phyloP scores from a whole-genome alignment of 2,888 invertebrate genomes.

The Tanypteryx hageni region DNA sequence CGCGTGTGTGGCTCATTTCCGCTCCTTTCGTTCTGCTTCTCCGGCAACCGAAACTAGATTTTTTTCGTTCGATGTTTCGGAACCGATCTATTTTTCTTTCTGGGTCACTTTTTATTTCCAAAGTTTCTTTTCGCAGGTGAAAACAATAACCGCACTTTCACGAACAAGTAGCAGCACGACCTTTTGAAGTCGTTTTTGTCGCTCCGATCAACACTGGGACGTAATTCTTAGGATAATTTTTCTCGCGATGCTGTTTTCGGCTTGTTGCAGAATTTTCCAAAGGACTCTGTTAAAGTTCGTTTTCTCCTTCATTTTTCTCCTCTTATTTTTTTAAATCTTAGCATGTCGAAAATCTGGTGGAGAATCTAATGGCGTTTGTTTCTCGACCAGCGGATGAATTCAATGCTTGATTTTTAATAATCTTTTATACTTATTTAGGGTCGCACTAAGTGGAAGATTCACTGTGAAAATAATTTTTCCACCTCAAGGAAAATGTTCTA shows the following conservation, averaged over 20 bases:
- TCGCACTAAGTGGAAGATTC: too few relatives aligned
- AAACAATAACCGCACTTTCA: neutral
- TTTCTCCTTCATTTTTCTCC: too few relatives aligned
- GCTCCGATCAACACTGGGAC: neutral
- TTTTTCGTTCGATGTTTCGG: neutral
- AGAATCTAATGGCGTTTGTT: too few relatives aligned
- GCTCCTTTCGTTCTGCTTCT: neutral
- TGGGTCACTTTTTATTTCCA: neutral
- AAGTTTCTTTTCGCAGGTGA: neutral
- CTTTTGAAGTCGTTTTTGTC: neutral
- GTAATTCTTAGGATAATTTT: neutral
- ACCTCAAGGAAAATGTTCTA: too few relatives aligned
- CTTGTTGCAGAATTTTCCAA: too few relatives aligned
- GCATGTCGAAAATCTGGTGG: too few relatives aligned
- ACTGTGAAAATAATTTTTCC: too few relatives aligned
- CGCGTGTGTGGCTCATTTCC: neutral
- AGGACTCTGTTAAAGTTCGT: too few relatives aligned
- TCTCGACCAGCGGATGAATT: too few relatives aligned
- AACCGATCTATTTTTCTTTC: constrained; percentile 14
- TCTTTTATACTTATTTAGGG: too few relatives aligned
- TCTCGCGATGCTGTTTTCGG: neutral
- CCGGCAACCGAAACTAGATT: neutral
- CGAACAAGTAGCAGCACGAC: neutral
- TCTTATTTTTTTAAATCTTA: too few relatives aligned
- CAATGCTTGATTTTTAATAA: too few relatives aligned